Evolutionary conservation across 2,888 invertebrate genomes (phyloP).

Genomic region (Busseola fusca): DNA sequence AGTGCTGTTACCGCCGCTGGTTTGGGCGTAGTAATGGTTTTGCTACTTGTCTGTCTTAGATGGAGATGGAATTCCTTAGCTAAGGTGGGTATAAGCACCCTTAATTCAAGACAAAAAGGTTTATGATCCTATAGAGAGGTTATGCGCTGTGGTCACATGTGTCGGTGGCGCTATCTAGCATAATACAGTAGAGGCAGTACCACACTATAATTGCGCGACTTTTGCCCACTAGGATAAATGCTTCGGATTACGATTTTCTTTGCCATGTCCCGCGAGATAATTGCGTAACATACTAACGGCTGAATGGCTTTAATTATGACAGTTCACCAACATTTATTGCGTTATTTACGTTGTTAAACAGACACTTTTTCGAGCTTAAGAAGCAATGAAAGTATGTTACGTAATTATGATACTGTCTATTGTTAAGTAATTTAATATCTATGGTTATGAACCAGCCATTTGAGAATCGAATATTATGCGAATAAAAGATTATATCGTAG

Average conservation of each 20-base stretch:
- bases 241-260: not conserved
- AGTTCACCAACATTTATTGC: not conserved
- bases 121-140: not conserved
- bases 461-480: too few relatives aligned
- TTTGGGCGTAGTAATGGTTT: conserved; percentile 69
- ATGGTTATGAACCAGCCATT: too few relatives aligned
- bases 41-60: conserved; percentile 68
- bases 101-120: not conserved
- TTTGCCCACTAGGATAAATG: not conserved
- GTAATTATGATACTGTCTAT: not conserved
- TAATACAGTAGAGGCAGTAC: not conserved
- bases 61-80: conserved; percentile 69
- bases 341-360: not conserved
- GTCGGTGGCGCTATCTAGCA: not conserved
- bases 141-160: not conserved
- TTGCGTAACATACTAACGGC: not conserved
- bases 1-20: conserved; percentile 69
- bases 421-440: not conserved
- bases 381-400: not conserved
- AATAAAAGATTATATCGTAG: too few relatives aligned
- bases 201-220: not conserved
- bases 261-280: not conserved
- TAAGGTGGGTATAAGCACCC: conserved; percentile 63
- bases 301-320: not conserved
- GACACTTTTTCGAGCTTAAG: not conserved